These are phyloP conservation scores for Anthonomus grandis DNA, from an alignment of 1,140 invertebrate genomes.

Conservation along the genomic window DNA sequence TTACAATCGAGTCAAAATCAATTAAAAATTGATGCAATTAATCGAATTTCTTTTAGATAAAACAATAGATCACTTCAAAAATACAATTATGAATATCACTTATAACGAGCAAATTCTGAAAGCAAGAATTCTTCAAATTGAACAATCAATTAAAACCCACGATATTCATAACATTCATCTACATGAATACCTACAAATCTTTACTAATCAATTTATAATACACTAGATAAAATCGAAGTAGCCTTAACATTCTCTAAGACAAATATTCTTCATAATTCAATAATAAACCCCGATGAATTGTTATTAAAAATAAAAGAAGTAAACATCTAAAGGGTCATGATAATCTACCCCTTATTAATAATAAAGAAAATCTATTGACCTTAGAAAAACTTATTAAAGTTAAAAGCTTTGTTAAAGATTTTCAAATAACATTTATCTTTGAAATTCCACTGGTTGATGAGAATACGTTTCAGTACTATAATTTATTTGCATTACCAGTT, in stretches of 20 bases:
- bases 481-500: slow-evolving; percentile 7
- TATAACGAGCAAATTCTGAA: slow-evolving; percentile 9
- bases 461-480: slow-evolving; percentile 14
- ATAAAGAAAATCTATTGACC: slow-evolving; percentile 3
- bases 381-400: slow-evolving; percentile 16
- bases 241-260: slow-evolving; percentile 17
- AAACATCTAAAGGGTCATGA: not conserved
- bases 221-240: slow-evolving; percentile 11
- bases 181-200: too few relatives aligned
- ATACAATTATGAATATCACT: slow-evolving; percentile 10
- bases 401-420: slow-evolving; percentile 18
- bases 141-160: slow-evolving; percentile 10
- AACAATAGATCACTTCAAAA: slow-evolving; percentile 9
- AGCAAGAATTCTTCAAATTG: slow-evolving; percentile 13
- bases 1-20: slow-evolving; percentile 11
- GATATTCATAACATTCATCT: too few relatives aligned
- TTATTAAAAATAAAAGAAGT: slow-evolving; percentile 12
- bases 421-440: slow-evolving; percentile 7
- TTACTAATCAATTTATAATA: slow-evolving; percentile 9
- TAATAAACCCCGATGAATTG: slow-evolving; percentile 10
- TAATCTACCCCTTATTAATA: not conserved
- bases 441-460: slow-evolving; percentile 16
- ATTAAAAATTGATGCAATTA: slow-evolving; percentile 7
- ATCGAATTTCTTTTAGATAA: slow-evolving; percentile 6
- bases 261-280: slow-evolving; percentile 16